These are phyloP conservation scores for Zalophus californianus DNA, from an alignment of 2,797 vertebrate species.

Conservation along the genomic window DNA sequence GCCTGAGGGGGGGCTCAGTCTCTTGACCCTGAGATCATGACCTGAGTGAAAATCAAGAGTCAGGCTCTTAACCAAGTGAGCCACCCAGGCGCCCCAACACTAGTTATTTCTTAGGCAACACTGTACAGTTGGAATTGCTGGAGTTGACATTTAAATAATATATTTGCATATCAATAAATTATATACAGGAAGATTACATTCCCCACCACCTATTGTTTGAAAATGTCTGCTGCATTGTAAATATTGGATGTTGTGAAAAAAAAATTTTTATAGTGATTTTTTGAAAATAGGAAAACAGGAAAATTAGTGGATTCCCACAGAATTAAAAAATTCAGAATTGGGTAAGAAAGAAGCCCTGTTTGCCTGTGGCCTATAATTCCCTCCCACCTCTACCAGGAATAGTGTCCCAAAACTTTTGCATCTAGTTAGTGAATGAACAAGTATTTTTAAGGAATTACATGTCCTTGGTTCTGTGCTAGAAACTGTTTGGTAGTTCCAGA, in stretches of 20 bases:
- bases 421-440: constrained; percentile 16
- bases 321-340: not conserved
- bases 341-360: not conserved
- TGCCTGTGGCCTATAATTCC: not conserved
- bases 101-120: not conserved
- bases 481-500: not conserved
- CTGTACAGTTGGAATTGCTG: not conserved
- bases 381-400: not conserved
- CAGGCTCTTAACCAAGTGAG: not conserved
- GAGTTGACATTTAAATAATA: constrained; percentile 19
- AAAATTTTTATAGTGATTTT: not conserved
- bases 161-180: constrained; percentile 23
- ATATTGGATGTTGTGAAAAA: constrained; percentile 16
- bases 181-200: not conserved
- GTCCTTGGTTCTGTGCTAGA: not conserved
- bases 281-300: constrained; percentile 22
- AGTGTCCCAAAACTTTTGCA: not conserved
- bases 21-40: not conserved
- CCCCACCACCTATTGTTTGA: not conserved
- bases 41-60: not conserved
- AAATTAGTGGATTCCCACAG: not conserved
- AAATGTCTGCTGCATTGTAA: constrained; percentile 43
- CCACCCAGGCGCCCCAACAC: not conserved
- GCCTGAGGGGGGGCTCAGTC: not conserved
- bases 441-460: not conserved